Base-by-base conservation (phyloP, 2,113 vertebrate species). In the Regulus satrapa region DNA sequence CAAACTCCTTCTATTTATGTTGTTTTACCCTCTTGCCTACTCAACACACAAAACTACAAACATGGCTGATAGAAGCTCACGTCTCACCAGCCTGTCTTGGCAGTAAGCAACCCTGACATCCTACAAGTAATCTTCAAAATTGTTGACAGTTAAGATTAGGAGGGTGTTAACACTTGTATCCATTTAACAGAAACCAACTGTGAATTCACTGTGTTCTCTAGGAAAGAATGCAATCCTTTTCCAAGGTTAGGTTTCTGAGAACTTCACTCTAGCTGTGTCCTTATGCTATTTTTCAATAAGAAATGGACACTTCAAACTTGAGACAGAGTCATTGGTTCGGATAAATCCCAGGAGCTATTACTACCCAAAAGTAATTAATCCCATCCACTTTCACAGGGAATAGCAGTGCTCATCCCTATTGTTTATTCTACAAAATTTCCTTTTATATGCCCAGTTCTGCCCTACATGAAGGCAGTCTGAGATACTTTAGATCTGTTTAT, bases 131-230 rank as follows among this genome's bases (percentile, higher is more conserved):
- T 82, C 88, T 94, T 19, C 31, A 85, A 78, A 78, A 43, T 31
- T 36, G 28, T 13, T 85, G 77, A 45, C 45, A 89, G 69, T 29
- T 58, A 91, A 85, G 45, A 74, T 21, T 62, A 23, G 15, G 12
- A n/a, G 5, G 1, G 0, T 5, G 10, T 61, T 4, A 12, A n/a
- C n/a, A n/a, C n/a, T n/a, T n/a, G n/a, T n/a, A 68, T 24, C 51
- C 13, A 14, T 75, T 95, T 46, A 32, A 85, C 92, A 91, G 62
- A 43, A 87, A 93, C 54, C 28, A 87, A 68, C 49, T 31, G 8
- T 36, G 56, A 59, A 71, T 54, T 54, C 36, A 68, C 32, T 54
- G 67, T 48, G 20, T 40, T 88, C 34, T 77, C 38, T 45, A 49
- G 38, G 15, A 92, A 82, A 86, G 48, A 10, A 73, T 87, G 41